Base-by-base conservation (phyloP, 2,113 vertebrate genomes). In the Gadus macrocephalus region DNA sequence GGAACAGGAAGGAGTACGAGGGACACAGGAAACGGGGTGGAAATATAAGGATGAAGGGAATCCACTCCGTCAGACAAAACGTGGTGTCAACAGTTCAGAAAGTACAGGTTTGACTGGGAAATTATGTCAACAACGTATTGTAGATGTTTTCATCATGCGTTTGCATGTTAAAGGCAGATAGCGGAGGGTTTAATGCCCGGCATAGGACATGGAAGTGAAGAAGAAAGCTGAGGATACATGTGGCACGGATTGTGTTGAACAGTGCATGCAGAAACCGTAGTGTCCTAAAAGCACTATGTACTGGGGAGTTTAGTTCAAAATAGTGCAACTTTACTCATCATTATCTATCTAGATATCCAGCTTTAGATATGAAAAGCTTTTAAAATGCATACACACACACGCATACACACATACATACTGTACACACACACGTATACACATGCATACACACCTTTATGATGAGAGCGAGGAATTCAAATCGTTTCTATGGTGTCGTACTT, bases 371-470 rank as follows among this genome's bases (percentile, higher is more conserved):
- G 31, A 5, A 35, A 35, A 35, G 31, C 31, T 35, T 35, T 35
- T 35, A 35, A 35, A 35, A 25, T 2, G 25, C 25, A 25, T 25
- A 25, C 35, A 75, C 70, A 69, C 66, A 53, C 53, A 2, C 20
- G 20, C 20, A 20, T 20, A 1, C 53, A 53, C 53, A 53, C 53
- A 53, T 0, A 3, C 53, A 53, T 15, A 53, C 53, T 3, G 2
- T 15, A 53, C 53, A 53, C 53, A 53, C 53, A 53, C 53, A 53
- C 53, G 2, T 15, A 53, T 15, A 53, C 53, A 53, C 53, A 53
- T 4, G 16, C 53, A 55, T 16, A 55, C 53, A 55, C 80, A 91
- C 87, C 82, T 76, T 85, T 85, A 22, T 59, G 64, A 20, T 66
- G 59, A 38, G 25, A 35, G 20, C 27, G 5, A 59, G 15, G 16